Evolutionary conservation across 2,797 vertebrate species (phyloP).

Genomic region (Acanthornis magna): DNA sequence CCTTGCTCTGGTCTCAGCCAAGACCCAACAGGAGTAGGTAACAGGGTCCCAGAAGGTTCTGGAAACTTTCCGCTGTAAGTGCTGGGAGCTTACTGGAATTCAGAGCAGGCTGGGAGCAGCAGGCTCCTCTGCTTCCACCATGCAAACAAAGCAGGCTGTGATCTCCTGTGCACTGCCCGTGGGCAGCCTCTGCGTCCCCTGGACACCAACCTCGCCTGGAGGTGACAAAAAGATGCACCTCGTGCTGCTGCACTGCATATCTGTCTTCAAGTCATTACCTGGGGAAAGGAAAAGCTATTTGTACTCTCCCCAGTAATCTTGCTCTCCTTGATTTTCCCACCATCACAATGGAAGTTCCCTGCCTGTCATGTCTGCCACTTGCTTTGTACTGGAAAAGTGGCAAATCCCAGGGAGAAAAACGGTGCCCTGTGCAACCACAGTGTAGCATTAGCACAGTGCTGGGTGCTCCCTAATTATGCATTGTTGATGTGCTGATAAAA

Average conservation of each 20-base stretch:
- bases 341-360: background rate
- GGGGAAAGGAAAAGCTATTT: constrained; percentile 30
- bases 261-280: background rate
- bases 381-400: background rate
- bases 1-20: background rate
- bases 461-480: background rate
- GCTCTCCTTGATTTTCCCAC: background rate
- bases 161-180: background rate
- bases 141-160: background rate
- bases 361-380: background rate
- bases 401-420: background rate
- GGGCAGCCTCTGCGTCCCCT: background rate
- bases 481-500: background rate
- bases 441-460: background rate
- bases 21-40: background rate
- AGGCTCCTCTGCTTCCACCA: background rate
- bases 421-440: background rate
- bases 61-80: background rate
- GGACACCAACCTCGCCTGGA: background rate
- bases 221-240: background rate
- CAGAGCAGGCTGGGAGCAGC: background rate
- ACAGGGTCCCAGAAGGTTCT: background rate
- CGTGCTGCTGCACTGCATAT: background rate
- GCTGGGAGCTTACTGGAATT: background rate
- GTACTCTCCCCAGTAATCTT: background rate